These are phyloP conservation scores for Aphidius ervi DNA, from an alignment of 1,140 invertebrate genomes.

Conservation along the genomic window DNA sequence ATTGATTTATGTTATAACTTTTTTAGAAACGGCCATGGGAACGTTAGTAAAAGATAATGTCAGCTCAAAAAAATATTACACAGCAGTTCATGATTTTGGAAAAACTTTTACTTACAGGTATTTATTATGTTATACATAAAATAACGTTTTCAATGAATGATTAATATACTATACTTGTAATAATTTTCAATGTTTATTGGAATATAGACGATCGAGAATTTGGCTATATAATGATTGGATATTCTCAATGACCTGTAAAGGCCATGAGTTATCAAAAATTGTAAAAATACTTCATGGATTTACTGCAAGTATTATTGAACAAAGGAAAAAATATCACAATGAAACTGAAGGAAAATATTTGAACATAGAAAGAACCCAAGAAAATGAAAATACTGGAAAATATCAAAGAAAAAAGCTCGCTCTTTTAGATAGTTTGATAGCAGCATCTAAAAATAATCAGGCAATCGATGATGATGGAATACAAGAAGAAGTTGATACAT, in stretches of 20 bases:
- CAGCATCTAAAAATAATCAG: constrained; percentile 55
- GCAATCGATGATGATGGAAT: constrained; percentile 63
- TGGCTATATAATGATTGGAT: constrained; percentile 24
- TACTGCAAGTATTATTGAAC: constrained; percentile 28
- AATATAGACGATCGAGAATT: constrained; percentile 20
- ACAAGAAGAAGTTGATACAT: constrained; percentile 80
- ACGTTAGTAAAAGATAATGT: constrained; percentile 22
- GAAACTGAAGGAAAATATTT: constrained; percentile 24
- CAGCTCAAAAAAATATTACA: constrained; percentile 32
- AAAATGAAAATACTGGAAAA: constrained; percentile 16
- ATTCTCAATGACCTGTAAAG: constrained; percentile 25
- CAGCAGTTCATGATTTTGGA: constrained; percentile 27
- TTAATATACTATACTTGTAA: neutral
- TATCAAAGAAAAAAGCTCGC: constrained; percentile 55
- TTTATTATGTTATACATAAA: neutral
- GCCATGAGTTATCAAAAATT: constrained; percentile 20
- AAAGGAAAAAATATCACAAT: constrained; percentile 30
- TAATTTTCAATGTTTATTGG: neutral
- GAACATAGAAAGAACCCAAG: constrained; percentile 1
- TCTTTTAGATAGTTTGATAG: constrained; percentile 72
- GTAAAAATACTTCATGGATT: constrained; percentile 27
- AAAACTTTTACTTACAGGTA: constrained; percentile 5
- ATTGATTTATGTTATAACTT: constrained; percentile 5
- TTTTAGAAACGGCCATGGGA: constrained; percentile 36
- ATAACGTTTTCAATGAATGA: neutral